Percentiles rank a stretch among this genome's conserved stretches.
These are phyloP conservation scores for Caenorhabditis sp. DNA, from an alignment of 2,888 invertebrate species.

Conservation along the genomic window DNA sequence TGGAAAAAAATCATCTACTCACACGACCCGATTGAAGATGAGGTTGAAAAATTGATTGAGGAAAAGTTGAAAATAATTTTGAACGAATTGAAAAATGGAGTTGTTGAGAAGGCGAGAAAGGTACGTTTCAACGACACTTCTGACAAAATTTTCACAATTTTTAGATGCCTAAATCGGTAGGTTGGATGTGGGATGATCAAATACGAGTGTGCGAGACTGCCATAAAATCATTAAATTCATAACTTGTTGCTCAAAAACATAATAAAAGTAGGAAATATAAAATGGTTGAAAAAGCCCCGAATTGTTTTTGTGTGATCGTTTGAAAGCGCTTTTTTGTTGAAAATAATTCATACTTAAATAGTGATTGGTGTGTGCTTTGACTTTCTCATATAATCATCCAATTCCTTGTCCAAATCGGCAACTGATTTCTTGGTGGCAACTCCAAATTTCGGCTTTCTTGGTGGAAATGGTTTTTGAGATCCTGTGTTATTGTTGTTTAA, in stretches of 20 bases:
- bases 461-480: constrained; percentile 4
- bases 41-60: constrained; percentile 28
- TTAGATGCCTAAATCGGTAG: constrained; percentile 30
- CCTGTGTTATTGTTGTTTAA: neutral
- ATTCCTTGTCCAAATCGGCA: constrained; percentile 54
- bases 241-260: constrained; percentile 2
- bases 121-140: neutral
- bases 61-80: constrained; percentile 31
- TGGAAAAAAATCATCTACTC: constrained; percentile 45
- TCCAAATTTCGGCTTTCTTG: neutral
- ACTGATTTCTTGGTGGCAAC: constrained; percentile 38
- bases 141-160: neutral
- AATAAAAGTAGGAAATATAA: neutral
- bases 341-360: neutral
- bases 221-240: constrained; percentile 5
- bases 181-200: constrained; percentile 57
- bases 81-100: constrained; percentile 25
- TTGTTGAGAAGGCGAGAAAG: constrained; percentile 29
- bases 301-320: neutral
- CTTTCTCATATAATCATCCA: constrained; percentile 57
- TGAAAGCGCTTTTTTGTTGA: neutral
- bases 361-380: constrained; percentile 49
- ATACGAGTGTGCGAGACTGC: constrained; percentile 34
- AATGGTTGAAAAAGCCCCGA: neutral
- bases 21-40: constrained; percentile 44